These are phyloP conservation scores for Stramonita haemastoma DNA, from an alignment of 2,888 invertebrate species.

Conservation along the genomic window DNA sequence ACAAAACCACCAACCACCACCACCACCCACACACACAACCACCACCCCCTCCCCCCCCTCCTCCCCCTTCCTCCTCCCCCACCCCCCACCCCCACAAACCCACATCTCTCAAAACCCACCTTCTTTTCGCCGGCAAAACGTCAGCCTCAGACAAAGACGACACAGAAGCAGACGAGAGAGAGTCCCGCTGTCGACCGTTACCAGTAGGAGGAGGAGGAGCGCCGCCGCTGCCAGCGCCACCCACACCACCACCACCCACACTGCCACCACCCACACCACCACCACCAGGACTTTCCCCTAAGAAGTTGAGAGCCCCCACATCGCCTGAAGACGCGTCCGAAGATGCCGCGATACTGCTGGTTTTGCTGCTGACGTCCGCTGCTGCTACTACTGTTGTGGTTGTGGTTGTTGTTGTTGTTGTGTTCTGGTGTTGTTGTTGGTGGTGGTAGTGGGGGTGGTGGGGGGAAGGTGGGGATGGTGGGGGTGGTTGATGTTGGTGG, in stretches of 20 bases:
- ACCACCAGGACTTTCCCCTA: not conserved
- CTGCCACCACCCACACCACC: not conserved
- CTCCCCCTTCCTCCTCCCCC: not conserved
- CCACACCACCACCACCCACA: not conserved
- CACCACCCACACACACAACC: not conserved
- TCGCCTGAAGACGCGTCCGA: slow-evolving; percentile 47
- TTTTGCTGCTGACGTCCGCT: slow-evolving; percentile 28
- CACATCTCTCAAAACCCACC: slow-evolving; percentile 45
- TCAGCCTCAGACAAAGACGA: slow-evolving; percentile 51
- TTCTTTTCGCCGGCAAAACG: slow-evolving; percentile 60
- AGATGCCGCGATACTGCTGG: slow-evolving; percentile 46
- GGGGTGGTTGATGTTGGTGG: too few species aligned
- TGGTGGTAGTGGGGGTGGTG: too few species aligned
- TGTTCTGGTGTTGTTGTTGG: not conserved
- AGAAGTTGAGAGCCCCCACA: not conserved
- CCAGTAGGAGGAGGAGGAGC: too few species aligned
- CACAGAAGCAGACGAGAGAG: slow-evolving; percentile 54
- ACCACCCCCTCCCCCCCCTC: not conserved
- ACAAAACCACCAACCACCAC: not conserved
- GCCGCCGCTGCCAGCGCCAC: not conserved
- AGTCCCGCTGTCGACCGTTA: slow-evolving; percentile 50
- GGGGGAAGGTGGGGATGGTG: too few species aligned
- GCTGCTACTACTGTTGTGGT: slow-evolving; percentile 18
- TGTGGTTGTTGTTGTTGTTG: not conserved
- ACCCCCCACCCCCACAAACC: not conserved